A percentile compares a stretch with the other conserved stretches of the same genome.
Conservation (phyloP, 2,113 vertebrate genomes). For the Microtus richardsoni region DNA sequence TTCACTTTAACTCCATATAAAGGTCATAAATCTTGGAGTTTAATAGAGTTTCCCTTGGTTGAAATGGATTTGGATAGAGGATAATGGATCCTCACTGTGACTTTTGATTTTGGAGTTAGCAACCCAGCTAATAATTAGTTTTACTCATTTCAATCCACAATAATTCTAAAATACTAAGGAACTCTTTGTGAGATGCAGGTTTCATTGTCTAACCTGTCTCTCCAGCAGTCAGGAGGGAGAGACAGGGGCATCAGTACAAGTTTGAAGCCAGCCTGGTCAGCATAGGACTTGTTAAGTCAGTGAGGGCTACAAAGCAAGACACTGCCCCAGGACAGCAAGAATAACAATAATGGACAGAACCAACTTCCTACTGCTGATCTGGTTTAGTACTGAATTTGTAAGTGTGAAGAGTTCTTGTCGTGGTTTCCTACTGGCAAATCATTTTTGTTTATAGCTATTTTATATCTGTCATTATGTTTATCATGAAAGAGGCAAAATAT, state of each 20-base stretch:
- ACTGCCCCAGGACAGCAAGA: background rate
- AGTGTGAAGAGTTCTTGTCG: background rate
- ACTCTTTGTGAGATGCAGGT: background rate
- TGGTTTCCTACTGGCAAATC: background rate
- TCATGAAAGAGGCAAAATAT: background rate
- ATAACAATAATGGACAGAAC: accelerated
- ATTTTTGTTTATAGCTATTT: constrained; percentile 22
- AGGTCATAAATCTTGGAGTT: background rate
- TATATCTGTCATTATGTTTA: background rate
- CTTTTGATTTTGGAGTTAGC: background rate
- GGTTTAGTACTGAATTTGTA: background rate
- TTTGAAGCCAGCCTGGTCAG: background rate
- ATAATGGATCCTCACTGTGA: background rate
- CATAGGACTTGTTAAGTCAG: background rate
- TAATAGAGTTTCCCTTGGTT: background rate
- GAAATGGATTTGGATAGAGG: background rate
- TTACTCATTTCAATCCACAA: background rate
- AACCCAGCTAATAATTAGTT: constrained; percentile 4
- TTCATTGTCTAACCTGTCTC: background rate
- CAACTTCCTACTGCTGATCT: background rate
- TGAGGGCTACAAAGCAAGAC: background rate
- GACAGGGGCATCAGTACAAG: background rate
- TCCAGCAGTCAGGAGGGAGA: background rate
- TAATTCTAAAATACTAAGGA: background rate
- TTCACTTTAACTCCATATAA: constrained; percentile 46